Evolutionary conservation across 1,140 invertebrate species (phyloP).

Genomic region (Pissodes strobi): DNA sequence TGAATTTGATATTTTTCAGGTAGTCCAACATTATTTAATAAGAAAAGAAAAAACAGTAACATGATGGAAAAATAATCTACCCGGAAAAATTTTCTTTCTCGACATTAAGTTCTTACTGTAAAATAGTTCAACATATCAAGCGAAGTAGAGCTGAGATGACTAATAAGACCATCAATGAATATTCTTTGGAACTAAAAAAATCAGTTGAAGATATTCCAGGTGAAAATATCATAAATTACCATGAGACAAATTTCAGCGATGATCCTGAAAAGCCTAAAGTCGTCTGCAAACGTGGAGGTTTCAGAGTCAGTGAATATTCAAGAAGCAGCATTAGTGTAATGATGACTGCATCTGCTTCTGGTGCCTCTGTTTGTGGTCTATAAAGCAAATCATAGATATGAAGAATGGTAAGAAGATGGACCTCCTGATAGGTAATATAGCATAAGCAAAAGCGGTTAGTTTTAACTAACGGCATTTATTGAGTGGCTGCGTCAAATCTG

Average conservation of each 20-base stretch:
- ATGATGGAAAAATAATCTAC: not conserved
- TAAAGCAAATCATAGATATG: too few relatives aligned
- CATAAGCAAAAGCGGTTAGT: too few relatives aligned
- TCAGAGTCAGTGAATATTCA: conserved; percentile 4
- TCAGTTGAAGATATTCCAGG: conserved; percentile 3
- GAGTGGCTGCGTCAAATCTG: not conserved
- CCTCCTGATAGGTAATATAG: not conserved
- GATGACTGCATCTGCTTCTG: too few relatives aligned
- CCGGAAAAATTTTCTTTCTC: not conserved
- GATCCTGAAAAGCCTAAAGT: too few relatives aligned
- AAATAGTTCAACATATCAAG: conserved; percentile 13
- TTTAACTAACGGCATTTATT: too few relatives aligned
- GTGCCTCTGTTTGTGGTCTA: not conserved
- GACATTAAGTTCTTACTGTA: not conserved
- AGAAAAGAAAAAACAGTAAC: not conserved
- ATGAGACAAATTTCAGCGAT: too few relatives aligned
- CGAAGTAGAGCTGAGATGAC: not conserved
- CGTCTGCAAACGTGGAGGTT: not conserved
- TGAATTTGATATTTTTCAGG: not conserved
- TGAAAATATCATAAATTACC: too few relatives aligned
- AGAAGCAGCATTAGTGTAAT: conserved; percentile 4
- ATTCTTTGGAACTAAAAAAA: too few relatives aligned
- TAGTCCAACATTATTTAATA: not conserved
- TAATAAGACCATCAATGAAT: not conserved
- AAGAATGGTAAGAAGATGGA: not conserved